A percentile compares a stretch with the other conserved stretches of the same genome.
Conservation (phyloP, 30 jellyfish, hydroid and myxozoan species). For the Nemopilema nomurai region DNA sequence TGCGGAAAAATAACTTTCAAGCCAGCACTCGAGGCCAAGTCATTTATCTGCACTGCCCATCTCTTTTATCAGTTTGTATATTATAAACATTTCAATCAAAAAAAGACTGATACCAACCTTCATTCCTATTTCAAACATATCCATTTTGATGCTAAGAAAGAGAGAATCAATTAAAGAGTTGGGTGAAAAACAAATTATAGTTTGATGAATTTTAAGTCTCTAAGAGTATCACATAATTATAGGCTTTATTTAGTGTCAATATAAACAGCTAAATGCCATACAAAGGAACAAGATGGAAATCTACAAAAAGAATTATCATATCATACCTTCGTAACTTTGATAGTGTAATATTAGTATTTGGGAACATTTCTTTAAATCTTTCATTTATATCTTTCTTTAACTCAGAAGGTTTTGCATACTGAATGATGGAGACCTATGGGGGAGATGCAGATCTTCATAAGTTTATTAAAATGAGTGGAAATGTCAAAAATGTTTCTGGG, state of each 20-base stretch:
- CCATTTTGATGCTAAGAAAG: slow-evolving; percentile 51
- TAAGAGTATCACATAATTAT: too few species aligned
- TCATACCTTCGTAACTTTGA: slow-evolving; percentile 84
- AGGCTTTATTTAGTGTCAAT: too few species aligned
- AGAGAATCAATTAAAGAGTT: not conserved
- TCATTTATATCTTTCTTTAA: slow-evolving; percentile 80
- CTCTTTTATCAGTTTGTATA: too few species aligned
- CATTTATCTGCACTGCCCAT: too few species aligned
- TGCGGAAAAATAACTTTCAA: too few species aligned
- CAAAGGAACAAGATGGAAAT: not conserved
- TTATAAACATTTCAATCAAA: too few species aligned
- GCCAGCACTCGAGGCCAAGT: too few species aligned
- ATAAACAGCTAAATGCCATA: not conserved
- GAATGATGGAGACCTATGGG: slow-evolving; percentile 76
- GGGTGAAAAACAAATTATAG: not conserved
- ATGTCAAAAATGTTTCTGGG: not conserved
- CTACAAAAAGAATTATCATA: not conserved
- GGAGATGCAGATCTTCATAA: not conserved
- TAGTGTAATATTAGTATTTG: slow-evolving; percentile 71
- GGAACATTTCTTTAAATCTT: slow-evolving; percentile 80
- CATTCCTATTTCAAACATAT: slow-evolving; percentile 62
- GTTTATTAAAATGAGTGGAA: not conserved
- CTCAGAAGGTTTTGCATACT: slow-evolving; percentile 90
- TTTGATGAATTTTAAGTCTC: too few species aligned
- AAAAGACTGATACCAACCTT: too few species aligned